Conservation (phyloP, 2,113 vertebrate genomes). For the Indicator maculatus region DNA sequence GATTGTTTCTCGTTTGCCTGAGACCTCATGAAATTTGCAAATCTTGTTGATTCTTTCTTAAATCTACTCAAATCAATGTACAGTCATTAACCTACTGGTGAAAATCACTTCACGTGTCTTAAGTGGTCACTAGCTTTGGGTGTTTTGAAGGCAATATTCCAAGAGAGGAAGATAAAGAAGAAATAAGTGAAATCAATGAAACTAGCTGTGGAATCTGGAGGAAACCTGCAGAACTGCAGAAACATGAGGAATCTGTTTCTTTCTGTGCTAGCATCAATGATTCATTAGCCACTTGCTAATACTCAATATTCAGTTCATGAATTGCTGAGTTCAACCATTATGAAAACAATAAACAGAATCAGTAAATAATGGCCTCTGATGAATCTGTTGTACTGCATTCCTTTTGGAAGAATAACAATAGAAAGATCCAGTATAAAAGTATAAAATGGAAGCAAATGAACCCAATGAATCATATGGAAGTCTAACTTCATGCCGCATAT, state of each 20-base stretch:
- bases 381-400: constrained; percentile 40
- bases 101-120: background rate
- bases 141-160: background rate
- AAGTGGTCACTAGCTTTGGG: background rate
- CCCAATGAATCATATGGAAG: background rate
- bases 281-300: constrained; percentile 69
- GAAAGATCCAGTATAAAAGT: constrained; percentile 28
- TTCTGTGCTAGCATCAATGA: constrained; percentile 61
- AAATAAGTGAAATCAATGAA: background rate
- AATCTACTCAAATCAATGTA: background rate
- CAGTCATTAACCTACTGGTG: background rate
- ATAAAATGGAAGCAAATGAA: constrained; percentile 31
- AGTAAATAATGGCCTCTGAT: constrained; percentile 67
- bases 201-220: background rate
- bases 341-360: constrained; percentile 65
- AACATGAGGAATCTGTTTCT: constrained; percentile 35
- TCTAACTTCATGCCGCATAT: background rate
- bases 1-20: background rate
- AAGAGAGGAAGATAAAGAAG: background rate
- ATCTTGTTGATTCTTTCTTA: background rate
- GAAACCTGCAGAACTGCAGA: constrained; percentile 52
- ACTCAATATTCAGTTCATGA: constrained; percentile 64
- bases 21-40: background rate
- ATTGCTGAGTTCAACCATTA: constrained; percentile 63
- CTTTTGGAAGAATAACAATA: constrained; percentile 44